phyloP scores from a whole-genome alignment of 2,888 invertebrate species.

The Pyrocoelia pectoralis region DNA sequence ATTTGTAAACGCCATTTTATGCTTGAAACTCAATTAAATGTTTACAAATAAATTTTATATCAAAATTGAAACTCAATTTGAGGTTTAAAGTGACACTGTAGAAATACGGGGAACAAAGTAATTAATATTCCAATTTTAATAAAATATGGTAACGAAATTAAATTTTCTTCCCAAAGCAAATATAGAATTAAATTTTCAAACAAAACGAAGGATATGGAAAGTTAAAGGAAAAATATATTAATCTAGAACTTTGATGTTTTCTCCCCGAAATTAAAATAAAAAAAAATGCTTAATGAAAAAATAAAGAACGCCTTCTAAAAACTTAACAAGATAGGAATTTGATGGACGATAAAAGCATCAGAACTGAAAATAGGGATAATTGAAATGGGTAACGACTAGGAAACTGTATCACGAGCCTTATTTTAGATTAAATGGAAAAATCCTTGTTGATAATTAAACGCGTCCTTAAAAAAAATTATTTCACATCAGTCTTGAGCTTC shows the following conservation, averaged over 20 bases:
- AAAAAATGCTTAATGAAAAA: conserved; percentile 49
- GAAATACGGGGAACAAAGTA: neutral
- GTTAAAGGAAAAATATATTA: conserved; percentile 25
- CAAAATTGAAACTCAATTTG: conserved; percentile 3
- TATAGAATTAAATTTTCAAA: conserved; percentile 17
- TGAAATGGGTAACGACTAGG: conserved; percentile 47
- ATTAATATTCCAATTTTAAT: conserved; percentile 18
- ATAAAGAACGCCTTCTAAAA: conserved; percentile 45
- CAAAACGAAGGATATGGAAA: conserved; percentile 11
- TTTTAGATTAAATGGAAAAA: conserved; percentile 11
- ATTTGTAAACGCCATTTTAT: neutral
- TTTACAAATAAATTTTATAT: neutral
- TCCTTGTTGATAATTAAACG: neutral
- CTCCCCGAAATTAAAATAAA: conserved; percentile 47
- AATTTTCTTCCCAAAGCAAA: conserved; percentile 25
- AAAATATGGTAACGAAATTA: conserved; percentile 24
- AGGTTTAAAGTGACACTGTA: neutral
- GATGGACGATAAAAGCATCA: conserved; percentile 55
- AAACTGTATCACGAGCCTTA: conserved; percentile 26
- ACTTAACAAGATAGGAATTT: conserved; percentile 54
- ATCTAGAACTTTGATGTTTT: conserved; percentile 46
- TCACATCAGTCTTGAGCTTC: conserved; percentile 3
- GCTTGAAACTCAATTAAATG: neutral
- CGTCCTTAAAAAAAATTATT: conserved; percentile 5
- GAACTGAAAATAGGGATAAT: conserved; percentile 55